Base-by-base conservation (phyloP, 2,797 vertebrate genomes). In the Zonotrichia albicollis region DNA sequence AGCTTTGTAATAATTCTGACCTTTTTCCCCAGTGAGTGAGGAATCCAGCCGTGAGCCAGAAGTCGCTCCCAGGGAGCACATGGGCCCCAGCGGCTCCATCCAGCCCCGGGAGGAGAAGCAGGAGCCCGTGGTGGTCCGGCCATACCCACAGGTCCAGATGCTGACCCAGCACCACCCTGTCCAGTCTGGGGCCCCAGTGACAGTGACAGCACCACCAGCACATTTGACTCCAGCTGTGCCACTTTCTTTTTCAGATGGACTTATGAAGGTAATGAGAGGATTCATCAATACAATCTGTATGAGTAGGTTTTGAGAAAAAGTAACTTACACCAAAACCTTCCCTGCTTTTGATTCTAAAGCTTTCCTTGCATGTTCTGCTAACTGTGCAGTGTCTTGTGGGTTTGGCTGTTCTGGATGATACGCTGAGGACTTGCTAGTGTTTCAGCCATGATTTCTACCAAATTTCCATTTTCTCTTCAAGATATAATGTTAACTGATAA, bases 31-130 rank as follows among this genome's bases (percentile, higher is more conserved):
- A 97, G 98, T 94, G 90, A 98, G 98, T 16, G 98, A 98, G 14
- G 99, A 99, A 53, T 91, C 98, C 11, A 94, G 90, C 40, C 98
- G 99, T 3, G 99, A 99, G 76, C 90, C 98, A 9, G 99, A 99
- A 45, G 98, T 98, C 21, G 91, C 97, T 60, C 97, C 98, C 65
- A 98, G 98, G 62, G 99, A 99, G 64, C 98, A 98, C 57, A 67
- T 98, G 13, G 97, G 98, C 16, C 82, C 98, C 0, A 95, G 97
- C 30, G 92, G 97, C 43, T 95, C 98, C 23, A 87, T 99, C 27
- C 98, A 98, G 1, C 98, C 99, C 58, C 98, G 99, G 76, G 99
- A 99, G 70, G 99, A 99, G 67, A 99, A 99, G 96, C 99, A 99
- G 96, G 99, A 99, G 86, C 99, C 99, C 0, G 99, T 99, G 91